Conservation (phyloP, 2,797 vertebrate species). For the Yasuhikotakia modesta region DNA sequence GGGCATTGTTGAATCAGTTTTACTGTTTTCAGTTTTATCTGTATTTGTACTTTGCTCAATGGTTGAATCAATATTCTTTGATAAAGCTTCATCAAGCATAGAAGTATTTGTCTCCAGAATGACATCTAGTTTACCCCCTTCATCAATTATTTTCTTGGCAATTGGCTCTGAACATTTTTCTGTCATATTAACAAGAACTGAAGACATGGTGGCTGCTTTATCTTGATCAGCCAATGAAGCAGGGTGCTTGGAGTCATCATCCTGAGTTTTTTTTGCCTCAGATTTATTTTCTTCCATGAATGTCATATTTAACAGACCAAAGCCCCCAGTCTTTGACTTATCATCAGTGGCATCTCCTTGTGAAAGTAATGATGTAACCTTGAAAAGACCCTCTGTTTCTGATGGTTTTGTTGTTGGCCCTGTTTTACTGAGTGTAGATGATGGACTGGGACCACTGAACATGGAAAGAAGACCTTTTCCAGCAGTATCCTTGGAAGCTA, state of each 20-base stretch:
- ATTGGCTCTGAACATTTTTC: slow-evolving; percentile 37
- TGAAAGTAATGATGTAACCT: slow-evolving; percentile 71
- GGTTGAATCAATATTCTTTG: slow-evolving; percentile 54
- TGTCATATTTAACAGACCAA: slow-evolving; percentile 71
- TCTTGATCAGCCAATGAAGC: slow-evolving; percentile 36
- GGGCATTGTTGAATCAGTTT: slow-evolving; percentile 42
- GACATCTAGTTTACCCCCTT: slow-evolving; percentile 30
- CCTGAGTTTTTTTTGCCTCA: slow-evolving; percentile 59
- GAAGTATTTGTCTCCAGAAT: slow-evolving; percentile 51
- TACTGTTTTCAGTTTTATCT: too few relatives aligned
- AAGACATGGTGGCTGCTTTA: slow-evolving; percentile 27
- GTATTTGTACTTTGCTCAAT: slow-evolving; percentile 46
- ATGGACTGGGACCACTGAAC: slow-evolving; percentile 68
- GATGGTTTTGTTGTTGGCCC: slow-evolving; percentile 57
- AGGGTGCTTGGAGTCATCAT: slow-evolving; percentile 21
- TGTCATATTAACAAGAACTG: slow-evolving; percentile 29
- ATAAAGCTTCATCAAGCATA: slow-evolving; percentile 43
- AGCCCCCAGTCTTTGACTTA: slow-evolving; percentile 68
- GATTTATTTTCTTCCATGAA: slow-evolving; percentile 70
- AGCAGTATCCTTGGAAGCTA: slow-evolving; percentile 67
- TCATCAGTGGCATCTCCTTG: slow-evolving; percentile 63
- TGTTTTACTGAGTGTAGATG: slow-evolving; percentile 49
- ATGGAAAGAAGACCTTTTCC: slow-evolving; percentile 79
- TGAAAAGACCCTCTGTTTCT: slow-evolving; percentile 68
- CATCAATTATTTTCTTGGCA: slow-evolving; percentile 40